phyloP scores from a whole-genome alignment of 2,888 invertebrate species.

The Zele albiditarsus region DNA sequence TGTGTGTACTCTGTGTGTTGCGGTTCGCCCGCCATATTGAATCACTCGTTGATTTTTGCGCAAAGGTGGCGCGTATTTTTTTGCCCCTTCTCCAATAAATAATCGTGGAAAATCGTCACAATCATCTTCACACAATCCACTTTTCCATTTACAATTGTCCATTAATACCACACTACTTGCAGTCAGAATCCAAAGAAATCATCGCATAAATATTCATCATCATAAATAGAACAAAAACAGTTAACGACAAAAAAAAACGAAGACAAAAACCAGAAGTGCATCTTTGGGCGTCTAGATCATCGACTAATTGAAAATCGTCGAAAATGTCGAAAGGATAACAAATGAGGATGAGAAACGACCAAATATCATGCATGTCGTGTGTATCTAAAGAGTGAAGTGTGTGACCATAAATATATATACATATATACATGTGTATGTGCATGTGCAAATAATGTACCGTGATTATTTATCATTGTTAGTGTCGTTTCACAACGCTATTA shows the following conservation, averaged over 20 bases:
- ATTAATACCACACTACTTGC: too few species aligned
- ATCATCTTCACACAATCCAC: too few species aligned
- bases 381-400: constrained; percentile 4
- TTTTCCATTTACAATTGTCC: too few species aligned
- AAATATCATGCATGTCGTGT: constrained; percentile 31
- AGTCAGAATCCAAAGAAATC: too few species aligned
- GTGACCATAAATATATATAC: constrained; percentile 2
- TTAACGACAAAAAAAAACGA: too few species aligned
- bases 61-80: constrained; percentile 70
- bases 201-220: too few species aligned
- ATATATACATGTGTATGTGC: neutral
- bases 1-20: constrained; percentile 26
- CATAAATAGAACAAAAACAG: neutral
- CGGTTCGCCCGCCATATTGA: constrained; percentile 76
- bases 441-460: neutral
- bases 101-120: constrained; percentile 19
- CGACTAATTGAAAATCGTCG: neutral
- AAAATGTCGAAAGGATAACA: constrained; percentile 30
- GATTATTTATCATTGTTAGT: neutral
- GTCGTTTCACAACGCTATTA: neutral
- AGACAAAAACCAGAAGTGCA: neutral
- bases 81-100: constrained; percentile 41
- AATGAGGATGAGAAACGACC: constrained; percentile 32
- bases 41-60: constrained; percentile 77
- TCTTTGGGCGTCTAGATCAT: neutral